Base-by-base conservation (phyloP, 2,888 invertebrate species). In the Nebria brevicollis region DNA sequence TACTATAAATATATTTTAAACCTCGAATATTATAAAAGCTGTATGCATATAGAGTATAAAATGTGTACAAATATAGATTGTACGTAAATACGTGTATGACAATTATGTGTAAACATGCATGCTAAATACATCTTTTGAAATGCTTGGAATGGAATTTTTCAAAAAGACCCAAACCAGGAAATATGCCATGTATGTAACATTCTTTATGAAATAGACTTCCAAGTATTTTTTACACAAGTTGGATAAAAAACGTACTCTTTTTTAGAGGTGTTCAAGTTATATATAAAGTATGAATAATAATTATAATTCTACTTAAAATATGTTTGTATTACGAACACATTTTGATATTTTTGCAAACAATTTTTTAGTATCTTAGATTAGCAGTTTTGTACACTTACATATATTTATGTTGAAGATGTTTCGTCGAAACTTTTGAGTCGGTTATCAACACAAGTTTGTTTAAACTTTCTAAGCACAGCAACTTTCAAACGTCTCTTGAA, bases 371-470 rank as follows among this genome's bases (percentile, higher is more conserved):
- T 20, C 20, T 20, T 20, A 20, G 20, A 20, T 20, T 20, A 20
- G 20, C 20, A 20, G 20, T 20, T 20, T 20, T 20, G 20, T 1
- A 20, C 34, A 34, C 34, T 20, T 20, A 34, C 34, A 4, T 34
- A 34, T 34, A 34, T 34, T 34, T 54, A 54, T 54, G 2, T 54
- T 54, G 54, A 54, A 54, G 54, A 54, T 54, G 54, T 54, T 54
- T 54, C 13, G 1, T 11, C 6, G 54, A 54, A 54, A 54, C 11
- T 54, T 54, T 54, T 8, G 2, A 54, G 54, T 54, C 7, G 54
- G 54, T 54, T 54, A 54, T 54, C 54, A 54, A 54, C 54, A 54
- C 54, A 54, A 54, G 54, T 54, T 54, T 54, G 54, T 54, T 54
- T 54, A 54, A 54, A 54, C 11, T 54, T 54, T 7, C 54, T 54